Base-by-base conservation (phyloP, 2,888 invertebrate genomes). In the Sesia apiformis region DNA sequence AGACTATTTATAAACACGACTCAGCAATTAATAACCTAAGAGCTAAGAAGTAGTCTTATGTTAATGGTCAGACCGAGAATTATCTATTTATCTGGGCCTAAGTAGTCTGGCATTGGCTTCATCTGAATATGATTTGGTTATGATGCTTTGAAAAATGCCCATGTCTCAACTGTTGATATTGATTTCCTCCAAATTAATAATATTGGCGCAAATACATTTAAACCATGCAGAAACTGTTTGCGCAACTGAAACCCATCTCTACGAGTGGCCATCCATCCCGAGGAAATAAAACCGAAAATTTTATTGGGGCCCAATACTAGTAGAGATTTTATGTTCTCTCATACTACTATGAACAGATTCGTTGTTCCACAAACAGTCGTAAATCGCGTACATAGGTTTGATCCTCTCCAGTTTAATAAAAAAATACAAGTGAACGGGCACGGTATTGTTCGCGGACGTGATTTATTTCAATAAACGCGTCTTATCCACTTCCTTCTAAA, bases 291-390 rank as follows among this genome's bases (percentile, higher is more conserved):
- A 78, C 69, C 57, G 70, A 69, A 69, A 67, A 62, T 69, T 70
- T 81, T 82, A 81, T 76, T 68, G 63, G 66, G 65, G 55, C 58
- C 70, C 71, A 69, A 70, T 72, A 65, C 68, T 67, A 64, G 69
- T 67, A 63, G 65, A 74, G 74, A 71, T 81, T 82, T 81, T 81
- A 80, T 78, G 73, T 72, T 61, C 59, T 68, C 69, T 53, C 68
- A 63, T 67, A 61, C 62, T 62, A 59, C 69, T 67, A 73, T 70
- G 72, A 74, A 74, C 80, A 76, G 78, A 79, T 81, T 78, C 72
- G 67, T 66, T 64, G 72, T 65, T 65, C 73, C 77, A 70, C 78
- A 78, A 80, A 81, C 72, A 77, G 67, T 78, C 81, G 81, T 83
- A 83, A 82, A 81, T 78, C 74, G 72, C 62, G 60, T 66, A 72